Conservation (phyloP, 1,140 invertebrate genomes). For the Heliconius melpomene region DNA sequence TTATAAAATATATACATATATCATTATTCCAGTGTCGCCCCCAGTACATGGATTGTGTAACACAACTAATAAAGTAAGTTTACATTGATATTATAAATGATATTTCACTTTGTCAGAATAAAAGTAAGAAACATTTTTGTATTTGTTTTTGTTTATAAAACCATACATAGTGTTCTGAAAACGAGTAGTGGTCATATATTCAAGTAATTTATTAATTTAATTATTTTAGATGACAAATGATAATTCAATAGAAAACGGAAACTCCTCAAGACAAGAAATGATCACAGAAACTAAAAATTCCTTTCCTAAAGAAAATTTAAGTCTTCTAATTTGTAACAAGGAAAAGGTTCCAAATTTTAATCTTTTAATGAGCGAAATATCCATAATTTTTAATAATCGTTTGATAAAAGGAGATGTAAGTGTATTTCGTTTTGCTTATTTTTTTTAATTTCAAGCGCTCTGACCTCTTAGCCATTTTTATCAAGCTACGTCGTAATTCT, state of each 20-base stretch:
- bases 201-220: not conserved
- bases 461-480: too few species aligned
- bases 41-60: not conserved
- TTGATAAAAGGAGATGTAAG: not conserved
- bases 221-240: not conserved
- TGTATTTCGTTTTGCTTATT: not conserved
- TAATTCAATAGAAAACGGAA: not conserved
- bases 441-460: too few species aligned
- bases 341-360: not conserved
- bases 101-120: not conserved
- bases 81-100: not conserved
- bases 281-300: not conserved
- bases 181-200: too few species aligned
- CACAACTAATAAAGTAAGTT: not conserved
- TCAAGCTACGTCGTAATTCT: too few species aligned
- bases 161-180: too few species aligned
- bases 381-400: not conserved
- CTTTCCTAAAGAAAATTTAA: not conserved
- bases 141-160: too few species aligned
- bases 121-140: too few species aligned
- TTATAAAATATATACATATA: not conserved
- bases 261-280: not conserved
- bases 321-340: not conserved
- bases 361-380: not conserved
- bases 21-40: not conserved